A percentile compares a stretch with the other conserved stretches of the same genome.
Evolutionary conservation across 2,888 invertebrate genomes (phyloP).

Genomic region (Drosophila demipolita): DNA sequence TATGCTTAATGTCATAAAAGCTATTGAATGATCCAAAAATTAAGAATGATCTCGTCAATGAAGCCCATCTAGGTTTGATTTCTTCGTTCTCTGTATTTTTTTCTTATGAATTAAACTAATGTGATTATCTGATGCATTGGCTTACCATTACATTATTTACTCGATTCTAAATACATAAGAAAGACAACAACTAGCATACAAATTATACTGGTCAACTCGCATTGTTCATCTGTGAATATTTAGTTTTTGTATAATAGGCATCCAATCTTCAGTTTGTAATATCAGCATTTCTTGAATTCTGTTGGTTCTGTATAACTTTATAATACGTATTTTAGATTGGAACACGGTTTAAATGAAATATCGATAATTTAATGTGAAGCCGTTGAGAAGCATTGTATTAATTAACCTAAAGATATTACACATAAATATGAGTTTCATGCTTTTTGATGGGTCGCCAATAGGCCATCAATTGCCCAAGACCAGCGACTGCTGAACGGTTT

Average conservation of each 20-base stretch:
- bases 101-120: neutral
- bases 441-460: neutral
- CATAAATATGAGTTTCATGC: neutral
- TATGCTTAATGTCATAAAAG: no score
- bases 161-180: neutral
- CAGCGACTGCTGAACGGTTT: neutral
- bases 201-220: neutral
- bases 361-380: neutral
- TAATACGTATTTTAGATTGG: neutral
- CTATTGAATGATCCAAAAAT: neutral
- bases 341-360: neutral
- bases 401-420: neutral
- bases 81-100: neutral
- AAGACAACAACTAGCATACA: neutral
- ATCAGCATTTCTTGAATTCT: no score
- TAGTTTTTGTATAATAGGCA: no score
- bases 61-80: neutral
- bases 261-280: no score
- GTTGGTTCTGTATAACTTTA: neutral
- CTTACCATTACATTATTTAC: neutral
- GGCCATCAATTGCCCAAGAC: conserved; percentile 1
- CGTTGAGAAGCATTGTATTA: neutral
- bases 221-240: neutral
- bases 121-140: neutral
- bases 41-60: neutral